Evolutionary conservation across 2,797 vertebrate species (phyloP).

Genomic region (Onychomys leucogaster): DNA sequence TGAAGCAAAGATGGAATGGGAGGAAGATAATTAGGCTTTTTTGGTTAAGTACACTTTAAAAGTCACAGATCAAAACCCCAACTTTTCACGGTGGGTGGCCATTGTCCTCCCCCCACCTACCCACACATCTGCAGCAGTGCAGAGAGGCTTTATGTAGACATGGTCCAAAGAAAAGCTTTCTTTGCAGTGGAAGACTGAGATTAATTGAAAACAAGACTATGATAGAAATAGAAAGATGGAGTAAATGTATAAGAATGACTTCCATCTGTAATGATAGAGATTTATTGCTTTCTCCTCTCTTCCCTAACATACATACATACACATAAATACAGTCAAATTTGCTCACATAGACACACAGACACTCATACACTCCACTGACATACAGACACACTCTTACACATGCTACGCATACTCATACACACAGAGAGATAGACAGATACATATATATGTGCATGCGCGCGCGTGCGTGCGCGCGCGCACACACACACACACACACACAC

Average conservation of each 20-base stretch:
- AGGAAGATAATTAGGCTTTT: background rate
- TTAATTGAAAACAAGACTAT: background rate
- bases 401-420: background rate
- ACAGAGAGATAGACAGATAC: background rate
- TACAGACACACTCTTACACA: background rate
- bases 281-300: background rate
- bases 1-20: background rate
- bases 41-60: background rate
- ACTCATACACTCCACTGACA: background rate
- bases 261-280: background rate
- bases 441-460: background rate
- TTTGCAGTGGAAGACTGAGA: background rate
- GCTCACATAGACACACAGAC: background rate
- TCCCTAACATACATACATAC: background rate
- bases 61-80: background rate
- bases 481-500: background rate
- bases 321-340: background rate
- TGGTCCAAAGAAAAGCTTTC: background rate
- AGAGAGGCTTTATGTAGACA: background rate
- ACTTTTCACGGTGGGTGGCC: background rate
- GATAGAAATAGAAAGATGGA: background rate
- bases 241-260: background rate
- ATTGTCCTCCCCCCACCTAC: background rate
- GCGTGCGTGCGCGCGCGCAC: no score
- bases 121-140: background rate